phyloP scores from a whole-genome alignment of 2,797 vertebrate genomes.

The Anguilla megastoma region DNA sequence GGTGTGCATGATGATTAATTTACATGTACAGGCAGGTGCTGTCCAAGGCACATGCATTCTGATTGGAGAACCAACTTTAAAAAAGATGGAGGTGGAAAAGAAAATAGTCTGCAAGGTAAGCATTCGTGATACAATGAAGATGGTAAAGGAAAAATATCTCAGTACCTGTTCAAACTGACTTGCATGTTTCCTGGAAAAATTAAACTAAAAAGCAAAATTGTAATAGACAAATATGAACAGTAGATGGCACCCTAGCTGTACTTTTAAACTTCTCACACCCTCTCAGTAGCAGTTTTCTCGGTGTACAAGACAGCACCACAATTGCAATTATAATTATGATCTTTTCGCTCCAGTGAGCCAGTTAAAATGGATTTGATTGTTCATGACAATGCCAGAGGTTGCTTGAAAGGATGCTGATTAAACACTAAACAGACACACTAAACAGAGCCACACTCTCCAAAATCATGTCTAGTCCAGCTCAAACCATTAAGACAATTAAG shows the following conservation, averaged over 20 bases:
- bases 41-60: conserved; percentile 58
- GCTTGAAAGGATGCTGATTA: background rate
- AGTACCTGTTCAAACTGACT: background rate
- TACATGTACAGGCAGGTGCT: conserved; percentile 45
- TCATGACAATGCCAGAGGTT: background rate
- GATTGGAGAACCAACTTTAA: conserved; percentile 66
- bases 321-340: background rate
- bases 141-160: background rate
- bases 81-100: conserved; percentile 49
- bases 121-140: background rate
- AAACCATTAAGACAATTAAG: background rate
- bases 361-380: conserved; percentile 26
- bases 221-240: background rate
- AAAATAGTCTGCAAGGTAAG: conserved; percentile 53
- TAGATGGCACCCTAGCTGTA: conserved; percentile 25
- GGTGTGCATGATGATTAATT: background rate
- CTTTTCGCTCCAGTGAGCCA: conserved; percentile 20
- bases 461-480: background rate
- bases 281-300: background rate
- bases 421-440: background rate
- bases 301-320: conserved; percentile 13
- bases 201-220: background rate
- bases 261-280: background rate
- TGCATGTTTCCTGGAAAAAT: background rate
- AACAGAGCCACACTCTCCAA: background rate